Base-by-base conservation (phyloP, 2,888 invertebrate species). In the Acronicta alni region DNA sequence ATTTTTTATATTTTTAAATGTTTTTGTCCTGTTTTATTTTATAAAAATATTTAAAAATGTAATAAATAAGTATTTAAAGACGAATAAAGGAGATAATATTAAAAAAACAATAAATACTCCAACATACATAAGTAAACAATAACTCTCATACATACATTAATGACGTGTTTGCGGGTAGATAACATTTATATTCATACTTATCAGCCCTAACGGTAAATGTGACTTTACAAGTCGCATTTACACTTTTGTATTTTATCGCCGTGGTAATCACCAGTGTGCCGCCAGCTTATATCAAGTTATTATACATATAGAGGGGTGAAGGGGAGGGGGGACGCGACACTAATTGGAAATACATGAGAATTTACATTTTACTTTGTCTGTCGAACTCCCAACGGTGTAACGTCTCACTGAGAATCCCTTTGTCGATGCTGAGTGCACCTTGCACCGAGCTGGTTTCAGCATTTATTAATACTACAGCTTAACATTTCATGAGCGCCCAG, bases 281-380 rank as follows among this genome's bases (percentile, higher is more conserved):
- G 10, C 48, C 32, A 15, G 49, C 52, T 57, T 52, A 61, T 44
- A 77, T 72, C 77, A 79, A 81, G 79, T 82, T 82, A 73, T 75
- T 69, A 75, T 61, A n/a, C n/a, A n/a, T n/a, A 65, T 60, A 79
- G 66, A 76, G 68, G 70, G 75, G 43, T 53, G 59, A 72, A 64
- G 67, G 43, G 54, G 59, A 72, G 65, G 67, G 66, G 43, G 57
- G 55, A 48, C 37, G 23, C 63, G 80, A 75, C 75, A 77, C 89
- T 93, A 92, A 93, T 93, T 92, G 90, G 89, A 90, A 91, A 91
- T 92, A 91, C 91, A 92, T 89, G 89, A 89, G 87, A 83, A 91
- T 93, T 93, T 91, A 89, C 92, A 92, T 92, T 91, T 91, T 91
- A 89, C 91, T 92, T 90, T 90, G 90, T 90, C 88, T 86, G 49